phyloP scores from a whole-genome alignment of 2,888 invertebrate species.

The Cynaeus angustus region DNA sequence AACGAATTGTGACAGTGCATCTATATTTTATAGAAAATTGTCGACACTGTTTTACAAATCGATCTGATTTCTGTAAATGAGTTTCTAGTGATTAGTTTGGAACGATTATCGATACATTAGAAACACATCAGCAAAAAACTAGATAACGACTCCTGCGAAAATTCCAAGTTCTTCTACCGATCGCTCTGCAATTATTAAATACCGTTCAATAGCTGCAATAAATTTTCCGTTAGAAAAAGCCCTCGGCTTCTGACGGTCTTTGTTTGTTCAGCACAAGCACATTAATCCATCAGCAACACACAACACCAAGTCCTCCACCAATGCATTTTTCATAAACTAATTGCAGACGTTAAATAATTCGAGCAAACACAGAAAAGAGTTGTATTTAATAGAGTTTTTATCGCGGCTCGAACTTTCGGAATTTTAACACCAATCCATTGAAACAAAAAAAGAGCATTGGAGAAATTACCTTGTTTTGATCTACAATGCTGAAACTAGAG shows the following conservation, averaged over 20 bases:
- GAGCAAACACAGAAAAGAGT: constrained; percentile 12
- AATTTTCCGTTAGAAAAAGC: constrained; percentile 32
- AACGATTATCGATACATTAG: constrained; percentile 8
- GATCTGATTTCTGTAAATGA: background rate
- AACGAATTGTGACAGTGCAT: constrained; percentile 23
- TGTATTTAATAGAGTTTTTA: constrained; percentile 19
- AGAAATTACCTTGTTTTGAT: constrained; percentile 26
- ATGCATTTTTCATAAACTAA: constrained; percentile 32
- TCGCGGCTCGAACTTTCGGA: background rate
- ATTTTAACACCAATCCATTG: constrained; percentile 2
- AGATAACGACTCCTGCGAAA: constrained; percentile 25
- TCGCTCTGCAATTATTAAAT: constrained; percentile 40
- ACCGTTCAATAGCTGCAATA: constrained; percentile 32
- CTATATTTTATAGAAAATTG: constrained; percentile 30
- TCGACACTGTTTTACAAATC: constrained; percentile 3
- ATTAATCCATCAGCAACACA: constrained; percentile 29
- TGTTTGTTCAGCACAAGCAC: constrained; percentile 27
- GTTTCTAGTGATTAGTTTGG: background rate
- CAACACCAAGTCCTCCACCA: constrained; percentile 19
- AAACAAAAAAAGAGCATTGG: constrained; percentile 14
- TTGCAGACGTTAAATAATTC: constrained; percentile 20
- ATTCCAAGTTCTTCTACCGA: constrained; percentile 19
- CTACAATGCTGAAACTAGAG: constrained; percentile 16
- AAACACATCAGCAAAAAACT: constrained; percentile 17
- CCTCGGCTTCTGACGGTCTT: constrained; percentile 18